These are phyloP conservation scores for Acyrthosiphon pisum DNA, from an alignment of 1,140 invertebrate species.

Conservation along the genomic window DNA sequence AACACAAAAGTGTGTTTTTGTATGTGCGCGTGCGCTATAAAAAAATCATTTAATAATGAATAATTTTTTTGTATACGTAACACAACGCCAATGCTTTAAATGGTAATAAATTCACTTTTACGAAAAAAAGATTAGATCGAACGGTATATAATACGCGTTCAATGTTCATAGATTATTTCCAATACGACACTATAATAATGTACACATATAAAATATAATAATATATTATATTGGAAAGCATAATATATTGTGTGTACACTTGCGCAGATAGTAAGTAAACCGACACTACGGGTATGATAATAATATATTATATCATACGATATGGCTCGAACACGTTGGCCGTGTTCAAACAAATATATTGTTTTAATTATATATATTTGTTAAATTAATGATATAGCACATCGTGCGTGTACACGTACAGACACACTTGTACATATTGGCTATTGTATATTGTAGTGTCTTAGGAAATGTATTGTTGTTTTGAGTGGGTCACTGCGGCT, in stretches of 20 bases:
- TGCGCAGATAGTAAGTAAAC: not conserved
- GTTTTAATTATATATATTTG: not conserved
- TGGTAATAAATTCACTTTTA: constrained; percentile 39
- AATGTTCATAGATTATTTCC: not conserved
- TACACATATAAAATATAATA: not conserved
- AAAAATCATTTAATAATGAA: constrained; percentile 40
- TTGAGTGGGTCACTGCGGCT: not conserved
- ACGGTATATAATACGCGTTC: not conserved
- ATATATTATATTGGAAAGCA: not conserved
- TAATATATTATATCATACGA: not conserved
- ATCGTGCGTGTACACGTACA: not conserved
- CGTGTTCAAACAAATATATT: not conserved
- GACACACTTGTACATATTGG: too few species aligned
- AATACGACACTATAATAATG: not conserved
- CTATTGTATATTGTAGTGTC: not conserved
- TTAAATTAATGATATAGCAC: not conserved
- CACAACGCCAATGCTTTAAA: not conserved
- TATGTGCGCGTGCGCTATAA: not conserved
- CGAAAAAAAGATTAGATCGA: constrained; percentile 32
- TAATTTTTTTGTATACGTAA: constrained; percentile 29
- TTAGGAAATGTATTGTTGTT: not conserved
- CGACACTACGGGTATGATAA: not conserved
- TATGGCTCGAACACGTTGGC: not conserved
- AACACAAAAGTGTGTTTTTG: not conserved
- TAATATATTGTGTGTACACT: not conserved